Evolutionary conservation across 2,888 invertebrate species (phyloP), one percentile per base, ranked within the genome.

Genomic region (Exephanes ischioxanthus): DNA sequence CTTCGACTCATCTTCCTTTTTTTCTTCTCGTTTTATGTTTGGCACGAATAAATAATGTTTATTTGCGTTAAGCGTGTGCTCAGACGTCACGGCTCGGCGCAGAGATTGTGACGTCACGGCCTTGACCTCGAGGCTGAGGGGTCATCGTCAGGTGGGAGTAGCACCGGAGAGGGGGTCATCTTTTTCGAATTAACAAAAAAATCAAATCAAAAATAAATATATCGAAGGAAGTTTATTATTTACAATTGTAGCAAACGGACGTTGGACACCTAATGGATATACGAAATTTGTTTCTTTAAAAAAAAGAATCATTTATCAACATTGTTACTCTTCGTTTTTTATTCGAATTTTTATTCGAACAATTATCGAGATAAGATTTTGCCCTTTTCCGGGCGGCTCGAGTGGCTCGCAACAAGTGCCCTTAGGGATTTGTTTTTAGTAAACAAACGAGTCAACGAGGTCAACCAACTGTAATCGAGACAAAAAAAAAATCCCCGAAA

Each of bases 11-110:
- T 68, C 71, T 80, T 61, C 66, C 66, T 70, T 72, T 77, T 70
- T 71, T 77, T 70, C 53, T 48, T 78, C 11, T 58, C n/a, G 80
- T 80, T 33, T 79, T 26, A 82, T 55, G 78, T 75, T 87, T 87
- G 70, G 66, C 84, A 78, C 87, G 87, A 86, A 85, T 87, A 87
- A 84, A 88, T 87, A 4, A 79, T 9, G 87, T 88, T 88, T 88
- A 87, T 84, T 87, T 85, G 86, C 84, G 83, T 80, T 68, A 85
- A 88, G 85, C 78, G 45, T 78, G 61, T 26, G 61, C 58, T 58
- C 58, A 58, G 14, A 61, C 61, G 58, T 73, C 73, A 73, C 58
- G 9, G 26, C 72, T 37, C 53, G 41, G 9, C 37, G 2, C 22
- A 14, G 33, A 58, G 19, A 51, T 19, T 58, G 58, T 58, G 14